Base-by-base conservation (phyloP, 2,113 vertebrate genomes). In the Brachyhypopomus occidentalis region DNA sequence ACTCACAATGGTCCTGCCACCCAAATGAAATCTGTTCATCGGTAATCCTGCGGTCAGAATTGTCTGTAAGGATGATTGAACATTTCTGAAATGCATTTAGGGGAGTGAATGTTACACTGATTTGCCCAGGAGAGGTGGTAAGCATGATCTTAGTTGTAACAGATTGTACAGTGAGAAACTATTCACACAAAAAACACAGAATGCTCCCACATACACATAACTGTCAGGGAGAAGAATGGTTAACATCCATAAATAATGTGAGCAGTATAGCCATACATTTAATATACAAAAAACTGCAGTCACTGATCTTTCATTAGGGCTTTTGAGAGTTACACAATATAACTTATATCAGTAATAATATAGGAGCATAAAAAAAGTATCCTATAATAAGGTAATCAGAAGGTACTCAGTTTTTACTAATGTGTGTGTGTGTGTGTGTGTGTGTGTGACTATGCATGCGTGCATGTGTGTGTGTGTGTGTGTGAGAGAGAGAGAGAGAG, bases 371-470 rank as follows among this genome's bases (percentile, higher is more conserved):
- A 30, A 64, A 64, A 55, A 2, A 41, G 75, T 55, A 16, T 41
- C 11, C 62, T 67, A 63, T 77, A 14, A 17, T 67, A 36, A 67
- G 14, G 41, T 71, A 72, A 79, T 79, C 55, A 63, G 67, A 72
- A 4, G 12, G 73, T 64, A 63, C 70, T 79, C 66, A 59, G 23
- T 73, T 73, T 64, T 27, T 80, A 64, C 69, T 19, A 34, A 52
- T 55, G 41, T 80, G 17, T 62, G 67, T 55, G 41, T 80, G 17
- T 62, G 67, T 73, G 16, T 55, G 41, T 80, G 17, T 62, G 67
- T 73, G 16, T 55, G 41, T 80, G 17, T 62, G 67, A 64, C 8
- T 30, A 3, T 30, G 30, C 3, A 3, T 79, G 6, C 55, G 30
- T 73, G 79, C 66, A 0, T 52, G 59, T 62, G 69, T 38, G 4